Evolutionary conservation across 1,140 invertebrate species (phyloP).

Genomic region (Heliconius congener): DNA sequence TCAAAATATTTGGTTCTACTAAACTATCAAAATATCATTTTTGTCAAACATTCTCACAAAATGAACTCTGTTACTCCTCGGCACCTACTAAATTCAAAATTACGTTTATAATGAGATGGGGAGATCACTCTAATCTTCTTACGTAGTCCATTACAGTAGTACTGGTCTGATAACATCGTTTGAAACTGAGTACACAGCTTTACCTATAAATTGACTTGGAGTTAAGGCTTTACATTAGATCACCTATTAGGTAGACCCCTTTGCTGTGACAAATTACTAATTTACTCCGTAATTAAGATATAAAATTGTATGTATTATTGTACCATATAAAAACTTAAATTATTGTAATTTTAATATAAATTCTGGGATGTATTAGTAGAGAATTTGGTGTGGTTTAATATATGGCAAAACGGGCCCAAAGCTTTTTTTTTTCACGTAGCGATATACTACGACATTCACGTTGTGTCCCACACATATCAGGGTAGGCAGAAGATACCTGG

Average conservation of each 20-base stretch:
- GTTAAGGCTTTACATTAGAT: background rate
- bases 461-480: no score
- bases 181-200: background rate
- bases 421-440: no score
- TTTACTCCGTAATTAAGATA: background rate
- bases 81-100: background rate
- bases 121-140: background rate
- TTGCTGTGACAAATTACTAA: background rate
- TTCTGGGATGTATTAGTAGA: no score
- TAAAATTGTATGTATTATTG: background rate
- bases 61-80: background rate
- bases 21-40: background rate
- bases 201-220: slow-evolving; percentile 4
- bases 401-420: no score
- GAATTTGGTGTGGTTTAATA: no score
- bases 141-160: background rate
- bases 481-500: no score
- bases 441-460: no score
- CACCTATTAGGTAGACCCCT: background rate
- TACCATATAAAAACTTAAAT: background rate
- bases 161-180: background rate
- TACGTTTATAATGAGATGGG: background rate
- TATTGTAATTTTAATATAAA: no score
- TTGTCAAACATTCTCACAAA: background rate
- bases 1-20: no score